phyloP scores from a whole-genome alignment of 92 coral and sea anemone genomes.

The Porites rus region DNA sequence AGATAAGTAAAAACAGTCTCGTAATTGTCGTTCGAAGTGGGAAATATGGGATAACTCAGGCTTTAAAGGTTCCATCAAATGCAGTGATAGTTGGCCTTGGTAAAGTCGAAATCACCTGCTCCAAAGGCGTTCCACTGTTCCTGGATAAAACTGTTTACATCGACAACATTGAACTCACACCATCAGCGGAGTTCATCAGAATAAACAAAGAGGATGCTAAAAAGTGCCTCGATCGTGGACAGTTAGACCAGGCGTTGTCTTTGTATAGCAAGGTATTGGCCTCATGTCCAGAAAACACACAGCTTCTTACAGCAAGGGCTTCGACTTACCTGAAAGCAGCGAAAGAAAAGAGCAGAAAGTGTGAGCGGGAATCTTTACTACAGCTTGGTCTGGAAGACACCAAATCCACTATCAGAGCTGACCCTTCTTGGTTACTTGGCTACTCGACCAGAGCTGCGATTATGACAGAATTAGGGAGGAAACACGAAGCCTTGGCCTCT shows the following conservation, averaged over 20 bases:
- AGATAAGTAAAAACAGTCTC: not conserved
- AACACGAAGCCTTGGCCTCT: slow-evolving; percentile 20
- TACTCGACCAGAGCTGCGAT: slow-evolving; percentile 5
- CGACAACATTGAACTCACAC: not conserved
- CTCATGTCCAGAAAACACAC: not conserved
- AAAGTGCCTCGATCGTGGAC: not conserved
- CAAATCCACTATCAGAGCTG: slow-evolving; percentile 9
- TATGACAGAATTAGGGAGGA: slow-evolving; percentile 14
- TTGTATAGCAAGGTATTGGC: not conserved
- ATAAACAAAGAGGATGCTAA: not conserved
- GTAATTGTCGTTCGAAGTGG: not conserved
- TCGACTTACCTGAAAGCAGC: not conserved
- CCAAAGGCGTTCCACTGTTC: not conserved
- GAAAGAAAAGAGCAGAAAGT: not conserved
- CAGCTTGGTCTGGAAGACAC: slow-evolving; percentile 7
- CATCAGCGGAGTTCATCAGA: not conserved
- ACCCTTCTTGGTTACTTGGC: slow-evolving; percentile 24
- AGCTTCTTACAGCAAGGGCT: slow-evolving; percentile 8
- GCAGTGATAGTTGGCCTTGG: slow-evolving; percentile 17
- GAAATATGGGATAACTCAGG: not conserved
- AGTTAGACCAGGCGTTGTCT: not conserved
- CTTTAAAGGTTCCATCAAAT: not conserved
- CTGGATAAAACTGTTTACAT: not conserved
- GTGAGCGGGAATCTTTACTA: not conserved
- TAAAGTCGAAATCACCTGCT: not conserved